phyloP scores from a whole-genome alignment of 2,113 vertebrate genomes.

The Psilopsiagon aymara region DNA sequence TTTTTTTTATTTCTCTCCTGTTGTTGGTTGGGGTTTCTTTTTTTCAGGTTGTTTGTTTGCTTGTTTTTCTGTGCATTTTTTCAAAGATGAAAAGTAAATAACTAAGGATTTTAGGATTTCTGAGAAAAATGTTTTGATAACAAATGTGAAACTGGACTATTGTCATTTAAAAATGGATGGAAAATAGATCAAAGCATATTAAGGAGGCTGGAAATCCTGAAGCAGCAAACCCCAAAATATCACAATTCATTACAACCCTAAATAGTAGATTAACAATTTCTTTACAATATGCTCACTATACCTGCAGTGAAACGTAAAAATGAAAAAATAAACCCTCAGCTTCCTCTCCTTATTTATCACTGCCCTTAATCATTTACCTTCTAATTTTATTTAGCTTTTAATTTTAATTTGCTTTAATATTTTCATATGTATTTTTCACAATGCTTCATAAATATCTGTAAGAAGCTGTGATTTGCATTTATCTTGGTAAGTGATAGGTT shows the following conservation, averaged over 20 bases:
- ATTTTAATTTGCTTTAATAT: neutral
- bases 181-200: neutral
- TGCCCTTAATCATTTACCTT: neutral
- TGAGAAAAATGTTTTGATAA: neutral
- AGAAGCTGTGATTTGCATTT: neutral
- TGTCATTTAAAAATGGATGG: neutral
- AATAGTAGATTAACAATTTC: neutral
- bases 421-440: neutral
- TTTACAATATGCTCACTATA: neutral
- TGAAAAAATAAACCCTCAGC: rapidly evolving
- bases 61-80: neutral
- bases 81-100: neutral
- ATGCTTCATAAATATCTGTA: neutral
- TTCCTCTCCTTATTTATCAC: neutral
- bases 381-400: neutral
- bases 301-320: neutral
- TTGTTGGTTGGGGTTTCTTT: neutral
- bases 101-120: neutral
- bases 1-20: neutral
- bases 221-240: neutral
- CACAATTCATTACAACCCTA: neutral
- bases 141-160: neutral
- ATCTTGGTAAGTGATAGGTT: neutral
- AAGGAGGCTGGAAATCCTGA: neutral
- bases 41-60: neutral